Evolutionary conservation across 1,140 invertebrate species (phyloP).

Genomic region (Drosophila littoralis): DNA sequence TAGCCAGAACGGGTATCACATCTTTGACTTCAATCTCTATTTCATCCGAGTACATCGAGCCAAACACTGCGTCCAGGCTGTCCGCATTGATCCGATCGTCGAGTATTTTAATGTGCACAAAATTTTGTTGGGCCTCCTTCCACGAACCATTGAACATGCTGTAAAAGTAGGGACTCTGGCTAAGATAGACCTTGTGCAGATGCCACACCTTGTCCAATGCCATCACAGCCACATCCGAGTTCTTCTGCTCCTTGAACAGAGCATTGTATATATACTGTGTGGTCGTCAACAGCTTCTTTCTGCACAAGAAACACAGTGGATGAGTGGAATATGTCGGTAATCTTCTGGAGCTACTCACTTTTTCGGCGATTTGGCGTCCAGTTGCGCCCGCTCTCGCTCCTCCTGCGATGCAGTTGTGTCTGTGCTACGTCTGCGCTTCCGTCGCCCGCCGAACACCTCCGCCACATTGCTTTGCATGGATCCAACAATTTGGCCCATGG

Average conservation of each 20-base stretch:
- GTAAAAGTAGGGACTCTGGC: conserved; percentile 92
- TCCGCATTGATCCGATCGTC: conserved; percentile 91
- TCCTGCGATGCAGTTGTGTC: conserved; percentile 49
- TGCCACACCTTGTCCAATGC: conserved; percentile 90
- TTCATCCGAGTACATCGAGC: conserved; percentile 92
- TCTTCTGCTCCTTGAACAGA: conserved; percentile 90
- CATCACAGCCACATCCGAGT: conserved; percentile 90
- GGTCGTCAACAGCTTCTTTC: conserved; percentile 90
- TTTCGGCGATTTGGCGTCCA: conserved; percentile 61
- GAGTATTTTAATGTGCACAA: conserved; percentile 89
- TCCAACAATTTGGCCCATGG: conserved; percentile 75
- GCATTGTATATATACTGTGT: conserved; percentile 92
- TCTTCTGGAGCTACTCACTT: conserved; percentile 52
- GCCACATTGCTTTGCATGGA: conserved; percentile 71
- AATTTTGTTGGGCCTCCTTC: conserved; percentile 89
- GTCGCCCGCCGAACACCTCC: conserved; percentile 64
- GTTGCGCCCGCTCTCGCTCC: conserved; percentile 55
- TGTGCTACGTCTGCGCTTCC: conserved; percentile 75
- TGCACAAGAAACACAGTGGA: conserved; percentile 67
- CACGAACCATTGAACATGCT: conserved; percentile 94
- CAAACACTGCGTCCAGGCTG: conserved; percentile 89
- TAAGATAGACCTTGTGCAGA: conserved; percentile 92
- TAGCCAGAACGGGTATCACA: conserved; percentile 90
- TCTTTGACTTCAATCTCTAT: conserved; percentile 89
- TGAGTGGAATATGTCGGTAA: neutral